Base-by-base conservation (phyloP, 2,888 invertebrate species). In the Frankliniella fusca region DNA sequence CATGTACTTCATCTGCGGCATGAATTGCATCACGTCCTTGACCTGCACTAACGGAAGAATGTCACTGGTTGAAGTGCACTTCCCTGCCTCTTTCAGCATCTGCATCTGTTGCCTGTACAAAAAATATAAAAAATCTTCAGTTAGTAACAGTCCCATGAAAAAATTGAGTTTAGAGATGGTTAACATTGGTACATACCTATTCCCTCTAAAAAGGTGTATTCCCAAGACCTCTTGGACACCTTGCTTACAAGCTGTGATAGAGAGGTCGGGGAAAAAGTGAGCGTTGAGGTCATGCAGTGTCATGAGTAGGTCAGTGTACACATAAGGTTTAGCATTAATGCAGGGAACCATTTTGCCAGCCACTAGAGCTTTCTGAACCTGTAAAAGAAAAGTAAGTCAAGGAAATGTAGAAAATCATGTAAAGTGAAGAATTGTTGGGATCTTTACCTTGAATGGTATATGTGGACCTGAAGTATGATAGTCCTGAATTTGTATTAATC, bases 1-100 rank as follows among this genome's bases (percentile, higher is more conserved):
- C 93, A 95, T 95, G 90, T 95, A 96, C 87, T 94, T 94, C 89
- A 96, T 90, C 89, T 96, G 96, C 50, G 94, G 93, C 95, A 95
- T 95, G 88, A 92, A 95, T 87, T 93, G 93, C 89, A 95, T 93
- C 84, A 95, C 93, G 89, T 94, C 94, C 84, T 93, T 92, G 85
- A 95, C 94, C 89, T 94, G 94, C 82, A 96, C 94, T 85, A 96
- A 89, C 76, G 95, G 94, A 87, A 94, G 89, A 81, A 92, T 92
- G 87, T 95, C 95, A 87, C 90, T 92, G 48, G 92, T 89, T 76
- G 91, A 90, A 85, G 91, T 90, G 88, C 93, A 93, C 87, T 94
- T 94, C 86, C 94, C 94, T 70, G 93, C 93, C 87, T 93, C 94
- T 87, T 93, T 91, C 65, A 95, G 90, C 83, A 94, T 92, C 88